Conservation (phyloP, 1,140 invertebrate species). For the Drosophila kepulauana region DNA sequence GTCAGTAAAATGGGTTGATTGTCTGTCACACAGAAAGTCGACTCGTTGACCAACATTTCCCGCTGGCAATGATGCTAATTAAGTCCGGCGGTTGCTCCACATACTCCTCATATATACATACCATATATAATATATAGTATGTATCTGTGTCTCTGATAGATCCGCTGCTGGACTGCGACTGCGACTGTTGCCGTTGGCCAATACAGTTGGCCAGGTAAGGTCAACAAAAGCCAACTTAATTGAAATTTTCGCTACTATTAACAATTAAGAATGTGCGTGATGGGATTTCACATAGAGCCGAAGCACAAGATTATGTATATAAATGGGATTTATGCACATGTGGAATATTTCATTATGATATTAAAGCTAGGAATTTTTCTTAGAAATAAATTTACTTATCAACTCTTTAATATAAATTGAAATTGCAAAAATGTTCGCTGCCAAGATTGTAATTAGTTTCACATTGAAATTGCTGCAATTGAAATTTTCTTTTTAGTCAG, state of each 20-base stretch:
- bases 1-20: constrained; percentile 56
- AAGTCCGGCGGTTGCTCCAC: constrained; percentile 56
- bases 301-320: background rate
- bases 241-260: constrained; percentile 59
- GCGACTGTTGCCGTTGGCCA: too few species aligned
- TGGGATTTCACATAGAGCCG: background rate
- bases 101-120: background rate
- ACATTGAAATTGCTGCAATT: too few species aligned
- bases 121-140: background rate
- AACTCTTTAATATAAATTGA: too few species aligned
- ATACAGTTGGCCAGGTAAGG: constrained; percentile 14
- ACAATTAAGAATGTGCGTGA: constrained; percentile 36
- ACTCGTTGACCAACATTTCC: constrained; percentile 47
- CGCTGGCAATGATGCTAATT: constrained; percentile 71
- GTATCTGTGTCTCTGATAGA: constrained; percentile 3
- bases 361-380: background rate
- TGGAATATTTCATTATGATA: background rate
- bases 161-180: background rate
- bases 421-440: too few species aligned
- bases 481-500: constrained; percentile 1
- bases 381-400: too few species aligned
- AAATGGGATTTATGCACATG: background rate
- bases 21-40: constrained; percentile 41
- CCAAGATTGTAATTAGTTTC: too few species aligned
- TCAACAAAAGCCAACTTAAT: constrained; percentile 70